Conservation (phyloP, 1,140 invertebrate genomes). For the Pseudomyrmex concolor region DNA sequence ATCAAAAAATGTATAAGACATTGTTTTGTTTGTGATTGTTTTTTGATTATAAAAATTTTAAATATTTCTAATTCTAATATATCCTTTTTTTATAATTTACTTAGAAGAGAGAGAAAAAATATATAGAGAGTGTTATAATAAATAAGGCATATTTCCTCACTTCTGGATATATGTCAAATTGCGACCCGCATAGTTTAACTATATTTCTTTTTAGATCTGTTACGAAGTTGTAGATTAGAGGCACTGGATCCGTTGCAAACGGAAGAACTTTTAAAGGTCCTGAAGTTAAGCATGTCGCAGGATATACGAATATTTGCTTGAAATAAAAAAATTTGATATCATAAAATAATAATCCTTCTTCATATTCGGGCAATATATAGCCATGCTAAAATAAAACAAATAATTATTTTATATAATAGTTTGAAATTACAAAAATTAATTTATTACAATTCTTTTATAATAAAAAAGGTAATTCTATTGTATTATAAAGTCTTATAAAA, state of each 20-base stretch:
- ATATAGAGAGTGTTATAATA: neutral
- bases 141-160: conserved; percentile 9
- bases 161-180: conserved; percentile 59
- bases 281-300: conserved; percentile 70
- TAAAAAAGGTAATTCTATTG: too few relatives aligned
- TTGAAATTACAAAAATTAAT: too few relatives aligned
- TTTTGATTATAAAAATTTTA: too few relatives aligned
- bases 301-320: conserved; percentile 70
- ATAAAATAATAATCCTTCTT: conserved; percentile 73
- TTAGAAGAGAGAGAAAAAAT: neutral
- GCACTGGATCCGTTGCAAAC: conserved; percentile 48
- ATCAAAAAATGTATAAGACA: neutral
- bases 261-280: conserved; percentile 57
- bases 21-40: too few relatives aligned
- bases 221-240: conserved; percentile 60
- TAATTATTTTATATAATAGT: neutral
- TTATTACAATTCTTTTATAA: neutral
- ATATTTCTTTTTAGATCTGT: conserved; percentile 63
- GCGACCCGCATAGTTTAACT: conserved; percentile 63
- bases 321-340: conserved; percentile 70
- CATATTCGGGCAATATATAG: conserved; percentile 77
- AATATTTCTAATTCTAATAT: too few relatives aligned
- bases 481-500: too few relatives aligned
- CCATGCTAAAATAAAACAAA: conserved; percentile 75
- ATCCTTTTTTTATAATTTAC: neutral